Evolutionary conservation across 2,113 vertebrate genomes (phyloP).

Genomic region (Furnarius figulus): DNA sequence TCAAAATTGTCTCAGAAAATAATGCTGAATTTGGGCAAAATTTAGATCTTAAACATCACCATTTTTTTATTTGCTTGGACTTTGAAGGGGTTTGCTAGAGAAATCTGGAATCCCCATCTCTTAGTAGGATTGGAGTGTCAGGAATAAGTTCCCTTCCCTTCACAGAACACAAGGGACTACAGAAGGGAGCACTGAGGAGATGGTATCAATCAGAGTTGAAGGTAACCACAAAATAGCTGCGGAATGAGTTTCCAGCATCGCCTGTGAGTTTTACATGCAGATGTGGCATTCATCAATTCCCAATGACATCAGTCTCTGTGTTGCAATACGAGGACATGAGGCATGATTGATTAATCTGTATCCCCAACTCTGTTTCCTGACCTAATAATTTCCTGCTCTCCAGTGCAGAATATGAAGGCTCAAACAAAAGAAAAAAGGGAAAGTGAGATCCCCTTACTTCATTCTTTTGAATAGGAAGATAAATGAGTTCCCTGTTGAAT

Average conservation of each 20-base stretch:
- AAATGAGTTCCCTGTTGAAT: slow-evolving; percentile 35
- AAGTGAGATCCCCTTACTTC: neutral
- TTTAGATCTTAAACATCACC: neutral
- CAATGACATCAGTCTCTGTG: slow-evolving; percentile 38
- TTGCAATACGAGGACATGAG: slow-evolving; percentile 4
- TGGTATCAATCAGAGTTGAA: slow-evolving; percentile 21
- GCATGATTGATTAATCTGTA: slow-evolving; percentile 46
- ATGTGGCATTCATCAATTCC: slow-evolving; percentile 42
- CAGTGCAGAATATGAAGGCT: neutral
- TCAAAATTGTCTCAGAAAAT: neutral
- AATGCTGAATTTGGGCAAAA: neutral
- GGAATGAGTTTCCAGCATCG: neutral
- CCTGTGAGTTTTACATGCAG: slow-evolving; percentile 12
- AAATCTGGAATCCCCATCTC: neutral
- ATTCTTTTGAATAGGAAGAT: slow-evolving; percentile 20
- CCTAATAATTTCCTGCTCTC: slow-evolving; percentile 12
- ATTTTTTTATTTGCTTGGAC: neutral
- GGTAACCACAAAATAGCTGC: slow-evolving; percentile 33
- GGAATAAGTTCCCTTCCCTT: neutral
- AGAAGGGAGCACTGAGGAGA: neutral
- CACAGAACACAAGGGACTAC: neutral
- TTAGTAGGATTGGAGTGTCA: neutral
- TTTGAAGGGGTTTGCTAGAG: fast-evolving
- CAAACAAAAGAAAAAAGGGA: neutral
- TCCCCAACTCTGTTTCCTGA: slow-evolving; percentile 47